Conservation (phyloP, 2,888 invertebrate genomes). For the Anthophora plumipes region DNA sequence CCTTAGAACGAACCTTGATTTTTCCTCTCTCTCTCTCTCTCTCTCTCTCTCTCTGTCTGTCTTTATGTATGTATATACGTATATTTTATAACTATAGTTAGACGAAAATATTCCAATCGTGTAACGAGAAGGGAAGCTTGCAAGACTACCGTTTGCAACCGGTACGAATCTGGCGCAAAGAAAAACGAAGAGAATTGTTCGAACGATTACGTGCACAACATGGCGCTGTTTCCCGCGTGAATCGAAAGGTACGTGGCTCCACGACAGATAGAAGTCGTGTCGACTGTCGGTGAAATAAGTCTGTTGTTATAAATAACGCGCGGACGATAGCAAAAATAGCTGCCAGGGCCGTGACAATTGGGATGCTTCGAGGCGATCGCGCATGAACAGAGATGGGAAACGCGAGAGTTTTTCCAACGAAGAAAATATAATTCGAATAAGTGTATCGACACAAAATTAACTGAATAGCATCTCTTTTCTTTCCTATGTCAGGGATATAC, state of each 20-base stretch:
- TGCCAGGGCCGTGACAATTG: constrained; percentile 78
- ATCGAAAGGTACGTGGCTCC: constrained; percentile 53
- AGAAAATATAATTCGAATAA: too few relatives aligned
- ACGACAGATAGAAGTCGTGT: constrained; percentile 57
- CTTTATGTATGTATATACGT: too few relatives aligned
- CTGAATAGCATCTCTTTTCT: too few relatives aligned
- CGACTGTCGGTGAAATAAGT: constrained; percentile 65
- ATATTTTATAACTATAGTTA: too few relatives aligned
- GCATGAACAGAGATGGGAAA: background rate
- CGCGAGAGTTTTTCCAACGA: too few relatives aligned
- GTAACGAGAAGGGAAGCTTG: too few relatives aligned
- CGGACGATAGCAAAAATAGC: constrained; percentile 80
- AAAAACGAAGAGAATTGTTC: background rate
- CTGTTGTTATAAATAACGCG: constrained; percentile 78
- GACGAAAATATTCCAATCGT: background rate
- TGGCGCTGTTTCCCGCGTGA: constrained; percentile 45
- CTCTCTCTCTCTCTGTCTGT: too few relatives aligned
- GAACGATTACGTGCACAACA: constrained; percentile 16
- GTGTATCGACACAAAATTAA: too few relatives aligned
- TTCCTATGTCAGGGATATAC: too few relatives aligned
- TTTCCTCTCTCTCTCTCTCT: background rate
- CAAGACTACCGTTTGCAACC: background rate
- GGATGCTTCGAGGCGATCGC: constrained; percentile 29
- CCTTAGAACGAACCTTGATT: background rate
- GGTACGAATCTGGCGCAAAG: background rate